Conservation (phyloP, 1,140 invertebrate species). For the Drosophila sulfurigaster region DNA sequence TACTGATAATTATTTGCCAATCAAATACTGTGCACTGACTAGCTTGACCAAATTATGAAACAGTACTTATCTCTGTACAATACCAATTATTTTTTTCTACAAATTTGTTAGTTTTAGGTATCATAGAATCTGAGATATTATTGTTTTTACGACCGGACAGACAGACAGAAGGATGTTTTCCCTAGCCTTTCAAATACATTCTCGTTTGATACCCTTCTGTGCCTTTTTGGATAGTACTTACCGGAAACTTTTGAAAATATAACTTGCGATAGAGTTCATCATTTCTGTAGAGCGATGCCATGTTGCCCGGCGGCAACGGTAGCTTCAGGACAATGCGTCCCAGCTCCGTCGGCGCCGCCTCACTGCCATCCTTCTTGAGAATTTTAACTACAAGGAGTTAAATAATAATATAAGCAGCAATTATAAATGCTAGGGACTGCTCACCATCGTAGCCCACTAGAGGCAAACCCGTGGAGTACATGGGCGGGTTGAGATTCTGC, state of each 20-base stretch:
- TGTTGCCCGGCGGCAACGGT: conserved; percentile 94
- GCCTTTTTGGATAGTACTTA: conserved; percentile 84
- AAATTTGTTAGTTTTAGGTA: no score
- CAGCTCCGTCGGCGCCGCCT: conserved; percentile 89
- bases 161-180: no score
- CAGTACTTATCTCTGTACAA: no score
- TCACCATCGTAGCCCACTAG: conserved; percentile 94
- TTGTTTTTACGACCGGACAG: no score
- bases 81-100: no score
- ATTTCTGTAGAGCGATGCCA: conserved; percentile 92
- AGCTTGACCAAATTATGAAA: no score
- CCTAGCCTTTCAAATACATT: no score
- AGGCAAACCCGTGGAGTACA: conserved; percentile 90
- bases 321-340: conserved; percentile 94
- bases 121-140: no score
- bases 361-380: conserved; percentile 89
- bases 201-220: no score
- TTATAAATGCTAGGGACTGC: conserved; percentile 39
- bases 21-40: no score
- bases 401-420: conserved; percentile 42
- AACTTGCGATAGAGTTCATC: conserved; percentile 92
- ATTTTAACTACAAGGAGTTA: conserved; percentile 88
- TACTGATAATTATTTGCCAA: no score
- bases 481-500: conserved; percentile 87
- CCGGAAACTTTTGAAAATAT: conserved; percentile 93